Percentiles rank a stretch among this genome's conserved stretches.
Conservation (phyloP, 2,113 vertebrate species). For the Myodes glareolus region DNA sequence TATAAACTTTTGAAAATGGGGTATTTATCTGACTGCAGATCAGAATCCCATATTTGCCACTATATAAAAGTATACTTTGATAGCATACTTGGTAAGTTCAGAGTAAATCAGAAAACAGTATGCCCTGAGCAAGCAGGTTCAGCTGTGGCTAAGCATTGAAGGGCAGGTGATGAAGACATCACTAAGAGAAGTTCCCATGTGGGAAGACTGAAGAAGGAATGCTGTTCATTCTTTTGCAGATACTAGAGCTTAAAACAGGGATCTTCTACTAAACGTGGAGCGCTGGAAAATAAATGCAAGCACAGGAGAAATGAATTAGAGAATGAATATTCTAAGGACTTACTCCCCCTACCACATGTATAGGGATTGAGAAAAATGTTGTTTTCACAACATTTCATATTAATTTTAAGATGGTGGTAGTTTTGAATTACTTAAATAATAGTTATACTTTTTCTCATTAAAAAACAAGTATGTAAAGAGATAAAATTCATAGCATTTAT, state of each 20-base stretch:
- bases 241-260: constrained; percentile 33
- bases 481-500: not conserved
- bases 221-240: not conserved
- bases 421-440: constrained; percentile 53
- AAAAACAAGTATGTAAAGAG: not conserved
- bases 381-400: constrained; percentile 44
- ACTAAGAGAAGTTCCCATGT: not conserved
- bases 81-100: not conserved
- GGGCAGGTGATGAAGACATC: not conserved
- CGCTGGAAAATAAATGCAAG: constrained; percentile 5
- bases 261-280: not conserved
- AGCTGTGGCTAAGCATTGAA: not conserved
- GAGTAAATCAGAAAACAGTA: constrained; percentile 8
- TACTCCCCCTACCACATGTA: constrained; percentile 10
- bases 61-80: constrained; percentile 8
- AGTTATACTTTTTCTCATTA: not conserved
- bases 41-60: constrained; percentile 12
- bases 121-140: not conserved
- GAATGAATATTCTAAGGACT: not conserved
- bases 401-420: constrained; percentile 35
- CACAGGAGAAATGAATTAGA: constrained; percentile 20
- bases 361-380: not conserved
- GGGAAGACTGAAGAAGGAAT: not conserved
- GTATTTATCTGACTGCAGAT: constrained; percentile 7
- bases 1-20: not conserved